Evolutionary conservation across 2,888 invertebrate species (phyloP), one percentile per base, ranked within the genome.

Genomic region (Callyntrura sp.): DNA sequence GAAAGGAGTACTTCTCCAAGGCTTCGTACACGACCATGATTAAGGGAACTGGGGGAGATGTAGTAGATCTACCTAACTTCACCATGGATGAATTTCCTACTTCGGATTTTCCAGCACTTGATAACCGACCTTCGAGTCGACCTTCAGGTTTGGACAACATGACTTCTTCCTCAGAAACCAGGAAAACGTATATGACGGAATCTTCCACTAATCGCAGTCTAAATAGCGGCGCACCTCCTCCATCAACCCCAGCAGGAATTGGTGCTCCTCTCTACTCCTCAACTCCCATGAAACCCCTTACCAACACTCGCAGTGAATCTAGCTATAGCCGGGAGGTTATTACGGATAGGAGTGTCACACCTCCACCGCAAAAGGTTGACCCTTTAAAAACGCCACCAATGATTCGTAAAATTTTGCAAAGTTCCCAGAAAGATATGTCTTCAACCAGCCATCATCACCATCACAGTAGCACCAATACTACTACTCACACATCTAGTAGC

Each of bases 321-420:
- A 62, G 65, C 65, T 65, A 65, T 12, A 35, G 28, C n/a, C 65
- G 65, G 11, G 92, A 92, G 73, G 83, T 91, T 0, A 91, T 91
- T n/a, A 87, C 88, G 11, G 91, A 92, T 78, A 83, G 92, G 11
- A 92, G 90, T 76, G 92, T 93, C 17, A 93, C 92, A 6, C 93
- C 93, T 8, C 93, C 93, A 5, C 93, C 93, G 70, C 85, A 79
- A 82, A 86, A 83, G 12, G 82, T 90, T 0, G 93, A 93, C 51
- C 92, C 92, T n/a, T 82, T 93, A n/a, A 93, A 93, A 78, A 93
- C 93, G 1, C 93, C 93, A 5, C 93, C 93, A 81, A 88, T 93
- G 83, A 89, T 93, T 8, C 48, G 93, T 12, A 93, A 93, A 84
- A 92, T 93, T 35, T 84, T 93, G 25, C 93, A 93, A 70, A 88